Evolutionary conservation across 2,888 invertebrate species (phyloP).

Genomic region (Dione juno): DNA sequence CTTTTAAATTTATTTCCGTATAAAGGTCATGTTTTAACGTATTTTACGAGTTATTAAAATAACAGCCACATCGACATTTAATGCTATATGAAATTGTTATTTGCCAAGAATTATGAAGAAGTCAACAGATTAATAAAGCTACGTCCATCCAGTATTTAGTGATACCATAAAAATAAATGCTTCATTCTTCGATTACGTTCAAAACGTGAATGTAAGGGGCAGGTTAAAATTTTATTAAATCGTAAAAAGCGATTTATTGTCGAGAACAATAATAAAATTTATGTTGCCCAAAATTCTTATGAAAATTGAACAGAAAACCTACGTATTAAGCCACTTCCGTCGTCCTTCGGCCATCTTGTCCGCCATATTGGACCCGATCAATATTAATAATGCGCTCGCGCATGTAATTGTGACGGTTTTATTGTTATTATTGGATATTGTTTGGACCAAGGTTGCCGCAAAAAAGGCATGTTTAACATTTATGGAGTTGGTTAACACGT

Average conservation of each 20-base stretch:
- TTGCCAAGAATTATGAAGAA: slow-evolving; percentile 21
- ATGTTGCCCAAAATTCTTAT: slow-evolving; percentile 43
- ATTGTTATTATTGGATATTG: slow-evolving; percentile 81
- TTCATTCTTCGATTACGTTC: slow-evolving; percentile 25
- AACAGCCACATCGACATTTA: slow-evolving; percentile 20
- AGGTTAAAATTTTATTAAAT: slow-evolving; percentile 31
- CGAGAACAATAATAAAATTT: slow-evolving; percentile 35
- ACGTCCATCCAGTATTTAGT: slow-evolving; percentile 28
- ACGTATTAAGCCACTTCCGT: slow-evolving; percentile 52
- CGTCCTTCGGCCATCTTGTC: slow-evolving; percentile 54
- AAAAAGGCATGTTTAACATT: slow-evolving; percentile 68
- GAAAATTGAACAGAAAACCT: slow-evolving; percentile 49
- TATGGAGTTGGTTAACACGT: slow-evolving; percentile 52
- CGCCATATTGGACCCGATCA: slow-evolving; percentile 54
- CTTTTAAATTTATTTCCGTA: not conserved
- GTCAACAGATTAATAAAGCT: slow-evolving; percentile 28
- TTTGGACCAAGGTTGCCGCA: slow-evolving; percentile 69
- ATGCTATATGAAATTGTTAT: slow-evolving; percentile 19
- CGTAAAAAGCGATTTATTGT: slow-evolving; percentile 32
- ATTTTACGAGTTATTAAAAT: slow-evolving; percentile 20
- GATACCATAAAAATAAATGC: slow-evolving; percentile 30
- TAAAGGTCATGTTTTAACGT: not conserved
- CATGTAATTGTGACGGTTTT: slow-evolving; percentile 61
- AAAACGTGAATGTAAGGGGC: slow-evolving; percentile 21
- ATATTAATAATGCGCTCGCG: slow-evolving; percentile 59